Percentiles rank a stretch among this genome's conserved stretches.
Evolutionary conservation across 2,113 vertebrate genomes (phyloP).

Genomic region (Hippocampus comes): DNA sequence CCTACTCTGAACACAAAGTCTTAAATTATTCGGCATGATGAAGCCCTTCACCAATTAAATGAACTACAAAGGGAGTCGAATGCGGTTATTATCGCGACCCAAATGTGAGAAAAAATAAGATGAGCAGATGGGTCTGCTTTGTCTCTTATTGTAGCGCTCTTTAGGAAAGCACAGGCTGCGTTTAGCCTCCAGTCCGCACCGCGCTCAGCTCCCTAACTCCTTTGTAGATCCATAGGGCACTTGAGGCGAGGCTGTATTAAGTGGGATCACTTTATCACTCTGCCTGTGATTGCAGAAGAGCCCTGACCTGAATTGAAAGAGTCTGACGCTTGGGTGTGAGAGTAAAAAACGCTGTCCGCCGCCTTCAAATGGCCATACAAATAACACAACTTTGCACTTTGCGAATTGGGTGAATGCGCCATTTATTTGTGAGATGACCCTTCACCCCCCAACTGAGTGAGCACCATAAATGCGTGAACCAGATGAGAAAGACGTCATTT

Average conservation of each 20-base stretch:
- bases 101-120: constrained; percentile 22
- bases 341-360: neutral
- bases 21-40: constrained; percentile 12
- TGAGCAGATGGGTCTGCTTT: neutral
- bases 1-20: constrained; percentile 6
- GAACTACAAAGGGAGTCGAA: constrained; percentile 44
- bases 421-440: neutral
- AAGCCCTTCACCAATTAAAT: constrained; percentile 42
- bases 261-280: constrained; percentile 55
- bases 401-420: neutral
- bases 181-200: constrained; percentile 33
- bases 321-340: constrained; percentile 13
- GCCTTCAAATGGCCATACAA: neutral
- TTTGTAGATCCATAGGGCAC: constrained; percentile 50
- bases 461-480: neutral
- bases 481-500: neutral
- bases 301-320: constrained; percentile 48
- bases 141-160: constrained; percentile 19
- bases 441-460: neutral
- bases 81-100: constrained; percentile 13
- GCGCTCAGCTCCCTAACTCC: constrained; percentile 15
- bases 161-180: constrained; percentile 22
- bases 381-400: neutral
- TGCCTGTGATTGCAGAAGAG: constrained; percentile 45
- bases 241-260: constrained; percentile 50